These are phyloP conservation scores for Stenoptilia bipunctidactyla DNA, from an alignment of 2,888 invertebrate species.

Conservation along the genomic window DNA sequence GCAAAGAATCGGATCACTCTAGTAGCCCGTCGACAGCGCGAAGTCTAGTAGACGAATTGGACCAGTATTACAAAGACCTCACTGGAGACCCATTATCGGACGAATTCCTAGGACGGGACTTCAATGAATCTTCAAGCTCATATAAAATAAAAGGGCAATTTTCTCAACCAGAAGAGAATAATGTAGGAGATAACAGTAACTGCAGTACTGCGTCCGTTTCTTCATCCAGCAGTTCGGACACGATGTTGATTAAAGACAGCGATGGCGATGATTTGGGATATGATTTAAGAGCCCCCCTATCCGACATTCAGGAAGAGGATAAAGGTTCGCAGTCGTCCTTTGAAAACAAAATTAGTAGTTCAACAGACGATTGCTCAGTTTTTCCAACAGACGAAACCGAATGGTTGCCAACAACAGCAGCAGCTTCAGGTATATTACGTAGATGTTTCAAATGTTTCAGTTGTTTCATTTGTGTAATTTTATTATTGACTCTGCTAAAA, in stretches of 20 bases:
- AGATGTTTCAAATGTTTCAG: not conserved
- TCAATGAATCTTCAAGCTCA: not conserved
- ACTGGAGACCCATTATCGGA: conserved; percentile 24
- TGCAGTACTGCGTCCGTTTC: conserved; percentile 18
- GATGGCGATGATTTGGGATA: too few relatives aligned
- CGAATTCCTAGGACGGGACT: not conserved
- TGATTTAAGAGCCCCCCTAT: too few relatives aligned
- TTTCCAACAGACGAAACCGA: too few relatives aligned
- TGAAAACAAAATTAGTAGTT: too few relatives aligned
- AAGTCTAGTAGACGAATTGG: conserved; percentile 55
- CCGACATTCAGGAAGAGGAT: too few relatives aligned
- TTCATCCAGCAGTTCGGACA: not conserved
- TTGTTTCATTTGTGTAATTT: not conserved
- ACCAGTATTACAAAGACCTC: conserved; percentile 47
- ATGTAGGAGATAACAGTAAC: conserved; percentile 13
- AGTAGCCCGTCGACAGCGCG: conserved; percentile 52
- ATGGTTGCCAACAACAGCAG: too few relatives aligned
- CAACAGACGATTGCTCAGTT: too few relatives aligned
- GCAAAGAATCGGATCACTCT: conserved; percentile 31
- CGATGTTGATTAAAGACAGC: not conserved
- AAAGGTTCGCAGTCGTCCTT: too few relatives aligned
- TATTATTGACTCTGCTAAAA: too few relatives aligned
- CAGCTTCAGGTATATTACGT: too few relatives aligned
- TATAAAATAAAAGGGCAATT: not conserved
- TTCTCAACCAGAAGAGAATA: too few relatives aligned